Percentiles rank a stretch among this genome's conserved stretches.
phyloP scores from a whole-genome alignment of 2,113 vertebrate species.

The Oostethus manadensis region DNA sequence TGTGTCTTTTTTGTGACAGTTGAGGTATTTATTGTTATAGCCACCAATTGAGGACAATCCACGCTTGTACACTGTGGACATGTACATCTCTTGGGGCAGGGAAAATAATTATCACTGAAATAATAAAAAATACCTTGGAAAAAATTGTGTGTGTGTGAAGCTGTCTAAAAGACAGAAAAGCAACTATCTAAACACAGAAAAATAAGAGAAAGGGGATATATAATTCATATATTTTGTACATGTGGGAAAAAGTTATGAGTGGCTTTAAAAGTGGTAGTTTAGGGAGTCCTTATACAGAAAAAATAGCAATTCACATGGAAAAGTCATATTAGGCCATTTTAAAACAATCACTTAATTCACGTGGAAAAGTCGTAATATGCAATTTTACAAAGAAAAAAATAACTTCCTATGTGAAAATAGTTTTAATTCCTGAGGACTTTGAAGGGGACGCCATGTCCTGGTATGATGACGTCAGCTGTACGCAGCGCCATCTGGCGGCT shows the following conservation, averaged over 20 bases:
- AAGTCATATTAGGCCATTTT: too few relatives aligned
- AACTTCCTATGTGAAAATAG: too few relatives aligned
- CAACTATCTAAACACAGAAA: background rate
- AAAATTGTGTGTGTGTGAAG: conserved; percentile 27
- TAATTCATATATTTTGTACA: too few relatives aligned
- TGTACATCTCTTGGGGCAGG: conserved; percentile 17
- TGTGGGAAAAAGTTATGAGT: too few relatives aligned
- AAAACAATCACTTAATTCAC: too few relatives aligned
- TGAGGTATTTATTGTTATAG: conserved; percentile 37
- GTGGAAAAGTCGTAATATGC: too few relatives aligned
- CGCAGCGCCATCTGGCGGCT: conserved; percentile 62
- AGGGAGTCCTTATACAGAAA: too few relatives aligned
- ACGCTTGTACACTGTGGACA: conserved; percentile 47
- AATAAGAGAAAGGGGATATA: background rate
- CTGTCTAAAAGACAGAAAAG: background rate
- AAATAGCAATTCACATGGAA: too few relatives aligned
- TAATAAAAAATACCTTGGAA: conserved; percentile 29
- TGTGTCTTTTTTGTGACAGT: conserved; percentile 48
- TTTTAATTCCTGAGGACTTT: conserved; percentile 53
- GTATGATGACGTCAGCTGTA: conserved; percentile 77
- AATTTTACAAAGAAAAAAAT: too few relatives aligned
- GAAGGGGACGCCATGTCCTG: conserved; percentile 81
- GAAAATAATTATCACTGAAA: background rate
- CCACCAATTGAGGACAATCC: conserved; percentile 41
- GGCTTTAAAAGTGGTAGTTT: too few relatives aligned